phyloP scores from a whole-genome alignment of 2,888 invertebrate genomes.

The Eueremaeus valkanovi region DNA sequence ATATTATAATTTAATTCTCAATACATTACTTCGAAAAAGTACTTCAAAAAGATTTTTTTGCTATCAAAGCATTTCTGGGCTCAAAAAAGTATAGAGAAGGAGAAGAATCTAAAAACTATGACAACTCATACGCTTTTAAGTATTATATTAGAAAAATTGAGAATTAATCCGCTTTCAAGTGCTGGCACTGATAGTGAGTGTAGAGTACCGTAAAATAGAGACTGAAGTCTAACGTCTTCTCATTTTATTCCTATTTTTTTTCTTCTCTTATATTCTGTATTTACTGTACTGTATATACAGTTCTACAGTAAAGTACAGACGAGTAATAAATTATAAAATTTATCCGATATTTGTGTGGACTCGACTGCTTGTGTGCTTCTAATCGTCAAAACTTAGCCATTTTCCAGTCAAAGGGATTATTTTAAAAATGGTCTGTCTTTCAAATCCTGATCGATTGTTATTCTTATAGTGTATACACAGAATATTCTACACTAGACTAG shows the following conservation, averaged over 20 bases:
- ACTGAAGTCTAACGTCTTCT: background rate
- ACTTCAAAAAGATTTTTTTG: no score
- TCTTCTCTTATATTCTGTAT: background rate
- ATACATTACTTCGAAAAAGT: background rate
- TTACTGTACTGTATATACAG: background rate
- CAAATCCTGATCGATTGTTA: constrained; percentile 27
- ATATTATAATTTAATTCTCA: constrained; percentile 22
- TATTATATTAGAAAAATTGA: constrained; percentile 24
- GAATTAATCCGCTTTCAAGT: constrained; percentile 31
- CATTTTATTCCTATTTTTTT: background rate
- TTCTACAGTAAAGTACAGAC: background rate
- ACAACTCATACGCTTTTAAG: constrained; percentile 3
- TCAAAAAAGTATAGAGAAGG: background rate
- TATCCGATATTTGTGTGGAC: constrained; percentile 16
- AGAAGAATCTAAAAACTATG: background rate
- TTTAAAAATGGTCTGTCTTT: constrained; percentile 32
- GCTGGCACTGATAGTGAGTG: background rate
- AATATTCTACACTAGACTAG: no score
- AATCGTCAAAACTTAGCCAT: constrained; percentile 23
- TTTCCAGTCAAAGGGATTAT: constrained; percentile 27
- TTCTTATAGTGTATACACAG: background rate
- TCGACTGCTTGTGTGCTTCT: background rate
- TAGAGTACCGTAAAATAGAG: background rate
- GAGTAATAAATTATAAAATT: constrained; percentile 26
- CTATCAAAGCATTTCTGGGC: constrained; percentile 12